Base-by-base conservation (phyloP, 2,888 invertebrate genomes). In the Cephus runcator region DNA sequence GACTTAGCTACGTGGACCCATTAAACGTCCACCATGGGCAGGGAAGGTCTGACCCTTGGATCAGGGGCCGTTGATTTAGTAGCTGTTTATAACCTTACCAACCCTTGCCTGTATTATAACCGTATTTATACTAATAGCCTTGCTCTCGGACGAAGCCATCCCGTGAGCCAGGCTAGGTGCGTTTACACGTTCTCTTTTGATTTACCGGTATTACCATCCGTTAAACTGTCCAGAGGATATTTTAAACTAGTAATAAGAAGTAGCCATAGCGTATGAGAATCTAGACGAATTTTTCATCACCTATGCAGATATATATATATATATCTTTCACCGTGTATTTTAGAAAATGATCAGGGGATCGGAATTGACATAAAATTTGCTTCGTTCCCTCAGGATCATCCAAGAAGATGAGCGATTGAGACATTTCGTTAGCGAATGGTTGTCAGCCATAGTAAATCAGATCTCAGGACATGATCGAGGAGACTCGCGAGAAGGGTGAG, bases 51-150 rank as follows among this genome's bases (percentile, higher is more conserved):
- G 77, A 81, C 79, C 82, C 79, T 80, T 77, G 79, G 81, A 76
- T 56, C 79, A 69, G 81, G 86, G 84, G 86, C 78, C 77, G 83
- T 84, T 91, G 90, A 91, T 91, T 90, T 90, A 91, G 85, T 88
- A 86, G 87, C 89, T 90, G 90, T 90, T 91, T 90, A 90, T 89
- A 86, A 84, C 89, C 89, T 87, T 85, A 84, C 84, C 81, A 83
- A 85, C 83, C 87, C 89, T 88, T 84, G 85, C 83, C 85, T 85
- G 87, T 83, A 89, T 91, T 91, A 91, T 89, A 90, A 90, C 87
- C 89, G 87, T 91, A 91, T 91, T 91, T 90, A 90, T 88, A 88
- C 89, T 90, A 90, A 91, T 90, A 90, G 88, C 80, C 84, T 81
- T 80, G 81, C 80, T 77, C 76, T 79, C 74, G 74, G 30, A 34